Percentiles rank a stretch among this genome's conserved stretches.
Conservation (phyloP, 2,888 invertebrate genomes). For the Amblyjoppa proteus region DNA sequence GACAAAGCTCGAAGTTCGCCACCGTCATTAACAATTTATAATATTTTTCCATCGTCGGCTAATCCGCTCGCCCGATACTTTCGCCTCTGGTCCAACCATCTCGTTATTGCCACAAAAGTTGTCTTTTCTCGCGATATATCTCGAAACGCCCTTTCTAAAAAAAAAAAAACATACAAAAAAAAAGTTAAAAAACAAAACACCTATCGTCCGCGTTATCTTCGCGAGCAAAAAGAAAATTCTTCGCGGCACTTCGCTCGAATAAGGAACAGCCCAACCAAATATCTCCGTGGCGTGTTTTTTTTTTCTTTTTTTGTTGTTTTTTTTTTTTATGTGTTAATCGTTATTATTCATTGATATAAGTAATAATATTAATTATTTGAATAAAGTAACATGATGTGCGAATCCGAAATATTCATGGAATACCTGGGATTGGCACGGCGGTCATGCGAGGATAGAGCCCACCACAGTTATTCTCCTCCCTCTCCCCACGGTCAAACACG, state of each 20-base stretch:
- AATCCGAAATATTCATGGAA: conserved; percentile 84
- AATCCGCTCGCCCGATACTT: conserved; percentile 9
- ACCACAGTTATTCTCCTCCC: conserved; percentile 65
- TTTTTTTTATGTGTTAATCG: conserved; percentile 77
- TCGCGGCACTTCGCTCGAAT: conserved; percentile 71
- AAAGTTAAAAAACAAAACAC: neutral
- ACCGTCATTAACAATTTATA: neutral
- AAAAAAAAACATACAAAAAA: neutral
- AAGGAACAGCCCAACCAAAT: conserved; percentile 83
- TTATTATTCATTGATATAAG: conserved; percentile 83
- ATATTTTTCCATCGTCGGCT: neutral
- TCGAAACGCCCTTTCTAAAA: neutral
- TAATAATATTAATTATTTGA: conserved; percentile 83
- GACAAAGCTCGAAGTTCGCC: neutral
- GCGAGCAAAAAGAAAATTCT: conserved; percentile 3
- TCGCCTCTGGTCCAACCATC: neutral
- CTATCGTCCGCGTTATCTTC: neutral
- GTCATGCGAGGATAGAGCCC: conserved; percentile 72
- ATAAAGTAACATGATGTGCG: conserved; percentile 83
- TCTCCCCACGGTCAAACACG: conserved; percentile 59
- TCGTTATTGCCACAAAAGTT: neutral
- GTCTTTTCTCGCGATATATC: conserved; percentile 6
- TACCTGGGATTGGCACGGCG: conserved; percentile 76
- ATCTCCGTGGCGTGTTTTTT: conserved; percentile 72
- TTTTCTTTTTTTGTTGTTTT: conserved; percentile 42